Base-by-base conservation (phyloP, 2,888 invertebrate genomes). In the Trachelus tabidus region DNA sequence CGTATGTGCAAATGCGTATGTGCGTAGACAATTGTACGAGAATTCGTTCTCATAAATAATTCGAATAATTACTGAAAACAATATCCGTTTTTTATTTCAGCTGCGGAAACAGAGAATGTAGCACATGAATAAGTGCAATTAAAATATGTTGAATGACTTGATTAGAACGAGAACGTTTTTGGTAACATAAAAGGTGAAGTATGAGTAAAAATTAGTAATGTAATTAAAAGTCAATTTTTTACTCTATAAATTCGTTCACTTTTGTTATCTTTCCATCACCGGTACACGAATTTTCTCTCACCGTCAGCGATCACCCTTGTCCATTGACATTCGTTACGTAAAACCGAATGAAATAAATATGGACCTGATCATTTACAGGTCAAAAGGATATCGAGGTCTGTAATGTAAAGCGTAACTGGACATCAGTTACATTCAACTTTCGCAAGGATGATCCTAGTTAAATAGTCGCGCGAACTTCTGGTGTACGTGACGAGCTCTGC, bases 401-500 rank as follows among this genome's bases (percentile, higher is more conserved):
- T 56, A 56, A 56, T 56, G 81, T 68, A 31, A 75, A 40, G n/a
- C 30, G 73, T 12, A 71, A 56, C 9, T 56, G 73, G n/a, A 73
- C 23, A 35, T 40, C 33, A 35, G 76, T 69, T 76, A 15, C 76
- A 76, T 34, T 76, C 76, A 68, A 56, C 31, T 56, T 76, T 76
- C 34, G 33, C 33, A 56, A 76, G 9, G 68, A 76, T 30, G 33
- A 31, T 33, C 34, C 34, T n/a, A 23, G 76, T 35, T n/a, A 68
- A 31, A 76, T 56, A 68, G 76, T 15, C 33, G 37, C 69, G n/a
- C 56, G 69, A 56, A 56, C 31, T 34, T 69, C 33, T 88, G 90
- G 90, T 87, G 87, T 90, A 90, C 90, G 90, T 90, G 90, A 89
- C 90, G 85, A 85, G 80, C 79, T 78, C 83, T 81, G 77, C 82